Conservation (phyloP, 2,888 invertebrate species). For the Drosophila testacea region DNA sequence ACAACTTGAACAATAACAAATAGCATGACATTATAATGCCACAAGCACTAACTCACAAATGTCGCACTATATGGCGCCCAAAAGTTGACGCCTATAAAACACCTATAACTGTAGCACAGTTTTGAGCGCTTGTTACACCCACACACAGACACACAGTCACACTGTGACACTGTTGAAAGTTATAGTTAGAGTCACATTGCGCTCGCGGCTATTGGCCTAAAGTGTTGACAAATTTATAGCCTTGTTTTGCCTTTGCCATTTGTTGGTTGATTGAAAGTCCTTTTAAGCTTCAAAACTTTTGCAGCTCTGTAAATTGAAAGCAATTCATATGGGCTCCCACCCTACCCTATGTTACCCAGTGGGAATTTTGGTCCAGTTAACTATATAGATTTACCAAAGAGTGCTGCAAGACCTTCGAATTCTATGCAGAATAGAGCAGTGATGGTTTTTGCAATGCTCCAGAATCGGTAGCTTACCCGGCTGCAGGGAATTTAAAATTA, state of each 20-base stretch:
- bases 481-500: no score
- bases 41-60: conserved; percentile 68
- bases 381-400: no score
- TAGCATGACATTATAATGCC: conserved; percentile 53
- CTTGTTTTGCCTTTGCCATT: conserved; percentile 69
- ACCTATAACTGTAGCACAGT: conserved; percentile 31
- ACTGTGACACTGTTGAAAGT: conserved; percentile 33
- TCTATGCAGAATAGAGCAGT: no score
- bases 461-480: no score
- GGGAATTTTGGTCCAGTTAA: no score
- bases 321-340: conserved; percentile 23
- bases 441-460: no score
- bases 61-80: conserved; percentile 55
- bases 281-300: conserved; percentile 40
- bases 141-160: not conserved
- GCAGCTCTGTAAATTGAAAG: conserved; percentile 52
- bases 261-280: conserved; percentile 70
- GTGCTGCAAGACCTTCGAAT: no score
- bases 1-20: conserved; percentile 47
- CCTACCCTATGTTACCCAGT: no score
- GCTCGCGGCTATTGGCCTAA: conserved; percentile 52
- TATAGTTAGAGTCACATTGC: conserved; percentile 33
- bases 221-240: conserved; percentile 78
- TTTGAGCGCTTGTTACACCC: conserved; percentile 28
- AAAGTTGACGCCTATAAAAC: conserved; percentile 69